Conservation (phyloP, 2,888 invertebrate species). For the Leptopilina myrica region DNA sequence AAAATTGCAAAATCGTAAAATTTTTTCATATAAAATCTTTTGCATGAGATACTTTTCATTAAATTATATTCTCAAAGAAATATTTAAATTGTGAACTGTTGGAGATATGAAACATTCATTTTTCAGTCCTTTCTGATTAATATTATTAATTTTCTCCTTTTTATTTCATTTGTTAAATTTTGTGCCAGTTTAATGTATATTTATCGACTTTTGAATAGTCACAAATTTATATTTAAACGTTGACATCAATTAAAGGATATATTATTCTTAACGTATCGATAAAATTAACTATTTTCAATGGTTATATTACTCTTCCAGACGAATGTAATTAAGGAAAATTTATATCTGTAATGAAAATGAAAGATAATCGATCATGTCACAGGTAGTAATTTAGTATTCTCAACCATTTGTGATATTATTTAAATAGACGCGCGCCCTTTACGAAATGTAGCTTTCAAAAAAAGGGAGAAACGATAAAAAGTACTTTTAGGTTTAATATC, state of each 20-base stretch:
- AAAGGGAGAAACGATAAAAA: no score
- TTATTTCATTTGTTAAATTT: no score
- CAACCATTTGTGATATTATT: neutral
- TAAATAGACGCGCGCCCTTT: neutral
- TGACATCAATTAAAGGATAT: no score
- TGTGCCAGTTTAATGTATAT: no score
- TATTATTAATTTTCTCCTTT: neutral
- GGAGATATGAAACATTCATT: no score
- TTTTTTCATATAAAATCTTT: neutral
- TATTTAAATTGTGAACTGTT: no score
- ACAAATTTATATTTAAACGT: no score
- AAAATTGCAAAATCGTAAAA: constrained; percentile 1
- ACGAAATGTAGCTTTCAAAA: neutral
- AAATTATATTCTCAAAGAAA: neutral
- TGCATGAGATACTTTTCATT: neutral
- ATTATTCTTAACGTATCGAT: no score
- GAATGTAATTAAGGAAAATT: neutral
- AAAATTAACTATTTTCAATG: neutral
- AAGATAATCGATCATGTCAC: neutral
- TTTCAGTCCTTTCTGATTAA: no score
- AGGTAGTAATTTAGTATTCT: neutral
- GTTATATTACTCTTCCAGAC: neutral
- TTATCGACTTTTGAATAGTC: no score
- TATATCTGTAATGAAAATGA: neutral
- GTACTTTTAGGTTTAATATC: no score